phyloP scores from a whole-genome alignment of 37 sponge, comb jelly and placozoan genomes.

The Diacarnus erythraeanus region DNA sequence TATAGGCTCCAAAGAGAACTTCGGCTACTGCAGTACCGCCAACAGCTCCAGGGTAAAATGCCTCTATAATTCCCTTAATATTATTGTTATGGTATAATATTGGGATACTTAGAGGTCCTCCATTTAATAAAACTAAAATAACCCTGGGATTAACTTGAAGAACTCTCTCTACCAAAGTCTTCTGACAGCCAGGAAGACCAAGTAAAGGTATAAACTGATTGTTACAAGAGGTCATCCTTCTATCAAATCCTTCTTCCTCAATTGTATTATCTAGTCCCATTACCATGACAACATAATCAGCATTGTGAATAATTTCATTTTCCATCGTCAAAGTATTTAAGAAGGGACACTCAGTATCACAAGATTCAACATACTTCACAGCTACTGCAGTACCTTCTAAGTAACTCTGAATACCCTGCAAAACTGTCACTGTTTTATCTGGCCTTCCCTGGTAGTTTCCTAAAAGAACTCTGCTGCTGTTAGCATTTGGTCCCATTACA shows the following conservation, averaged over 20 bases:
- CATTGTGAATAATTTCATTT: slow-evolving; percentile 9
- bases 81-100: slow-evolving; percentile 11
- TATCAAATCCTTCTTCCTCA: slow-evolving; percentile 65
- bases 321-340: slow-evolving; percentile 32
- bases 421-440: slow-evolving; percentile 9
- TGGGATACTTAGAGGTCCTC: slow-evolving; percentile 58
- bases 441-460: slow-evolving; percentile 69
- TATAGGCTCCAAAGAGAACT: slow-evolving; percentile 62
- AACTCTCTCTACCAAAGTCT: slow-evolving; percentile 33
- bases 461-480: slow-evolving; percentile 28
- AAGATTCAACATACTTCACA: slow-evolving; percentile 27
- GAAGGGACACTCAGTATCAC: slow-evolving; percentile 16
- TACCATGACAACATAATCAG: slow-evolving; percentile 64
- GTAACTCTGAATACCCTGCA: slow-evolving; percentile 45
- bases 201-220: slow-evolving; percentile 3
- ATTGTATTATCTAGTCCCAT: slow-evolving; percentile 54
- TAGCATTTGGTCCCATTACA: slow-evolving; percentile 66
- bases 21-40: slow-evolving; percentile 69
- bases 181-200: slow-evolving; percentile 63
- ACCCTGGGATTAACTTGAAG: slow-evolving; percentile 4
- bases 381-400: background rate
- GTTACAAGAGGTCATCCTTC: slow-evolving; percentile 30
- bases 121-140: slow-evolving; percentile 64
- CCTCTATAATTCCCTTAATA: slow-evolving; percentile 54
- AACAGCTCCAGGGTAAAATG: slow-evolving; percentile 71